Conservation (phyloP, 2,797 vertebrate genomes). For the Melanotaenia pygmaea region DNA sequence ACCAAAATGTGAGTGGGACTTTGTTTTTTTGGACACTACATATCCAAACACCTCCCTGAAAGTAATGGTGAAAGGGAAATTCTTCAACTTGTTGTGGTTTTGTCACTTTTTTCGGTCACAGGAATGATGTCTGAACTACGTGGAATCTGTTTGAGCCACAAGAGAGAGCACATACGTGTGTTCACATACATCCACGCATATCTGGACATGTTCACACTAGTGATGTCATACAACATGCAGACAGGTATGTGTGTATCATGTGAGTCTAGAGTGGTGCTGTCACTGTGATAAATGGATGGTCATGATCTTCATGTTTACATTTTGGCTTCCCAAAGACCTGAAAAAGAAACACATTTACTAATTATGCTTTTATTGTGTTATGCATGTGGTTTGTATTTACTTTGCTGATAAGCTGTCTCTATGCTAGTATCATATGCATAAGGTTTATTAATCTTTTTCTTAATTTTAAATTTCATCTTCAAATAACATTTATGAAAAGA, state of each 20-base stretch:
- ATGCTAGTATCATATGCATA: no score
- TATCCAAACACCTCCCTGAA: no score
- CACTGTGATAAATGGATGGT: not conserved
- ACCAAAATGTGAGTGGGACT: not conserved
- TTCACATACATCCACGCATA: conserved; percentile 5
- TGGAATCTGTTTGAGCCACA: not conserved
- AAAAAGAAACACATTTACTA: no score
- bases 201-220: conserved; percentile 8
- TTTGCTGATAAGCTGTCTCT: no score
- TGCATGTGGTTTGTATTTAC: no score
- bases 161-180: not conserved
- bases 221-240: conserved; percentile 1
- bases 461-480: no score
- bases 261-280: not conserved
- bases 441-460: no score
- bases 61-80: not conserved
- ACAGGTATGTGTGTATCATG: not conserved
- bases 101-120: not conserved
- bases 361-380: no score
- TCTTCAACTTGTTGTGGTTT: not conserved
- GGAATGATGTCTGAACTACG: not conserved
- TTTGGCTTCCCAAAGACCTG: not conserved
- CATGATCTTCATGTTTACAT: not conserved
- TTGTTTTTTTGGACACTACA: not conserved
- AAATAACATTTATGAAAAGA: no score